Base-by-base conservation (phyloP, 1,140 invertebrate genomes). In the Drosophila guanche region DNA sequence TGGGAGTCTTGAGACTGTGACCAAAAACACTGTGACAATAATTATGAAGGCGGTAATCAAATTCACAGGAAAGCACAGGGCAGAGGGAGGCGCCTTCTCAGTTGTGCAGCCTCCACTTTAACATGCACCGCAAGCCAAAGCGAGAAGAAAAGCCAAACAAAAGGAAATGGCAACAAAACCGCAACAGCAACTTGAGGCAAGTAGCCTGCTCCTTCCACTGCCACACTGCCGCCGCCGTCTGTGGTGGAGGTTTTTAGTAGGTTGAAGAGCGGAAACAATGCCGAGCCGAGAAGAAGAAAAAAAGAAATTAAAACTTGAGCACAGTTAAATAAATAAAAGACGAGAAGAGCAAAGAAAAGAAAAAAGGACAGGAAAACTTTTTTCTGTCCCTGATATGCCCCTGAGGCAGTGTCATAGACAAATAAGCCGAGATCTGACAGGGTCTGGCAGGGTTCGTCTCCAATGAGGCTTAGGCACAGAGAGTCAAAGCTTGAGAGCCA, bases 291-390 rank as follows among this genome's bases (percentile, higher is more conserved):
- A 77, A 81, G 56, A 74, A 86, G 76, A 77, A 81, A 86, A 79
- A 77, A 81, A 81, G 63, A 86, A 86, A 85, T 85, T 81, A 85
- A 85, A 85, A 85, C 81, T 85, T 86, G 73, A 65, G 65, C 76
- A 61, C 51, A 65, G 73, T 77, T 81, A 81, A 85, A 78, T 85
- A 86, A 85, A 85, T 80, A 80, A 86, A 55, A 51, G 43, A 29
- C 29, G 46, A 20, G n/a, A 59, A 27, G 41, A 40, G 14, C 23
- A 25, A n/a, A 40, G 27, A 25, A 23, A 29, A 33, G 20, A 59
- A 8, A 54, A 45, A 61, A 50, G 29, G 37, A 54, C 50, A 10
- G 12, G 33, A 60, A 68, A 63, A 65, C 42, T 65, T 65, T 61
- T 62, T 65, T 43, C 61, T 4, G 10, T 33, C 58, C 42, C 43